These are phyloP conservation scores for Sphaeramia orbicularis DNA, from an alignment of 2,797 vertebrate species.

Conservation along the genomic window DNA sequence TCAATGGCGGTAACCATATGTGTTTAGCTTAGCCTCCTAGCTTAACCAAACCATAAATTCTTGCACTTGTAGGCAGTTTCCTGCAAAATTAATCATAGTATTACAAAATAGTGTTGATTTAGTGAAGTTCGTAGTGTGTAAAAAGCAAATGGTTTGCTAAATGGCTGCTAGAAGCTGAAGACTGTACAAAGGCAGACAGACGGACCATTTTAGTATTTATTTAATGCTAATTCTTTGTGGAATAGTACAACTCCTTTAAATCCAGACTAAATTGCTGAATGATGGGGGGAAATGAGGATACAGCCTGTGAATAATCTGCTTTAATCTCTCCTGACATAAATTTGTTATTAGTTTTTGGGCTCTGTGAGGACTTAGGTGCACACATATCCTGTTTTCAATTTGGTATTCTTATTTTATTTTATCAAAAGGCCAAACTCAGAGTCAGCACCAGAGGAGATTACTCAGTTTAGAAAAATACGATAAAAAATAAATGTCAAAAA, in stretches of 20 bases:
- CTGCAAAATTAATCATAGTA: too few species aligned
- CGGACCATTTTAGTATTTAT: too few species aligned
- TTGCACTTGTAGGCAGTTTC: too few species aligned
- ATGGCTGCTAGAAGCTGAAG: too few species aligned
- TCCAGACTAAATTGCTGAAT: slow-evolving; percentile 8
- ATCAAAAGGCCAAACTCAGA: neutral
- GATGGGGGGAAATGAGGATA: neutral
- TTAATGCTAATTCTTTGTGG: neutral
- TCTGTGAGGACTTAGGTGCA: neutral
- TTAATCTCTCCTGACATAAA: slow-evolving; percentile 42
- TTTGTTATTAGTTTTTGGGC: slow-evolving; percentile 3
- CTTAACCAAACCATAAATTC: too few species aligned
- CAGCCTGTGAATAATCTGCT: slow-evolving; percentile 44
- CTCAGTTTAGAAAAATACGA: neutral
- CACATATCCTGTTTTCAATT: neutral
- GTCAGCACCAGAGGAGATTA: neutral
- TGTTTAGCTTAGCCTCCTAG: too few species aligned
- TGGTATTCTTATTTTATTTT: neutral
- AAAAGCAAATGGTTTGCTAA: too few species aligned
- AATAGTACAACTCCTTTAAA: neutral
- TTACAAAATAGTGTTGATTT: too few species aligned
- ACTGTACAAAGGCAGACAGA: too few species aligned
- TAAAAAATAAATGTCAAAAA: neutral
- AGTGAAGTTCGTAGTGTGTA: too few species aligned
- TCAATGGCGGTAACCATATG: too few species aligned